These are phyloP conservation scores for Heliothis subflexa DNA, from an alignment of 1,140 invertebrate species.

Conservation along the genomic window DNA sequence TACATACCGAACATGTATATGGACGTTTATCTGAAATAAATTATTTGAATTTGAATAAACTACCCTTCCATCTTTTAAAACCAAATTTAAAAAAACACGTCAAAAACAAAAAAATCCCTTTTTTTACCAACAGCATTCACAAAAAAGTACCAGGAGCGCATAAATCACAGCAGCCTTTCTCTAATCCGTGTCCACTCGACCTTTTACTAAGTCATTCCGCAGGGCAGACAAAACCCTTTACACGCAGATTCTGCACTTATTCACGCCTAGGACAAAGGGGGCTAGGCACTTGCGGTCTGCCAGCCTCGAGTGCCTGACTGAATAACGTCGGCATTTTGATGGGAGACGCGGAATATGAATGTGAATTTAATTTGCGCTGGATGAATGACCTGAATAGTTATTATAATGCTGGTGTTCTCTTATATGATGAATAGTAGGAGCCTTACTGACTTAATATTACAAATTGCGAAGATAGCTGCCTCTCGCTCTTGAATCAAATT, in stretches of 20 bases:
- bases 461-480: too few species aligned
- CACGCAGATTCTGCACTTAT: constrained; percentile 37
- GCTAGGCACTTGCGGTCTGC: constrained; percentile 8
- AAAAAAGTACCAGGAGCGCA: background rate
- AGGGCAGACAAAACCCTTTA: constrained; percentile 6
- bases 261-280: constrained; percentile 37
- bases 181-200: background rate
- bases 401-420: background rate
- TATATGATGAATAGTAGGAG: too few species aligned
- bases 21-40: too few species aligned
- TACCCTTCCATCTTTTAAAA: too few species aligned
- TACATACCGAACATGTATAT: too few species aligned
- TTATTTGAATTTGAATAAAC: too few species aligned
- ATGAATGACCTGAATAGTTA: background rate
- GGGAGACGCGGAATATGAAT: constrained; percentile 13
- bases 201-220: background rate
- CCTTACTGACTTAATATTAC: too few species aligned
- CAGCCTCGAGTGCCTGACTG: background rate
- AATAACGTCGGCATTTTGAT: constrained; percentile 21
- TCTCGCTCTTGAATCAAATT: too few species aligned
- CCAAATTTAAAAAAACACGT: too few species aligned
- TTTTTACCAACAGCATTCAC: too few species aligned
- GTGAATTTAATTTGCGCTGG: constrained; percentile 16
- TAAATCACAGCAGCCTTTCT: background rate
- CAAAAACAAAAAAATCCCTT: too few species aligned